These are phyloP conservation scores for Drosophila kurseongensis DNA, from an alignment of 1,140 invertebrate species.

Conservation along the genomic window DNA sequence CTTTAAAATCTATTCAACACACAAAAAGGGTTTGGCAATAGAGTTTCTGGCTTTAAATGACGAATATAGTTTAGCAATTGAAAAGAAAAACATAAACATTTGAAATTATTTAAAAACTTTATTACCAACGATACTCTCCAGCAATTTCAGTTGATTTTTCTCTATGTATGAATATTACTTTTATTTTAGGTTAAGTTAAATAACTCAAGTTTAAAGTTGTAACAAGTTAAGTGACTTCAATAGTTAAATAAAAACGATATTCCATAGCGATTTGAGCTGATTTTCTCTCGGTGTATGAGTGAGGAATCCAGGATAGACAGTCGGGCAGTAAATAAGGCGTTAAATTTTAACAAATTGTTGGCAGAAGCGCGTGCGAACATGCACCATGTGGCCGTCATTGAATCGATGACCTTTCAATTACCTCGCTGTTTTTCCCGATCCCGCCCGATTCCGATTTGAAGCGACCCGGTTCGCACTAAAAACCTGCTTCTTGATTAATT, in stretches of 20 bases:
- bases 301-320: slow-evolving; percentile 23
- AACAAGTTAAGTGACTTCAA: not conserved
- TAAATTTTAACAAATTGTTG: slow-evolving; percentile 82
- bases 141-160: no score
- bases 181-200: no score
- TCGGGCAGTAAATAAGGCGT: slow-evolving; percentile 76
- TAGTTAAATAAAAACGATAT: not conserved
- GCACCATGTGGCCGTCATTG: slow-evolving; percentile 42
- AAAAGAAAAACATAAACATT: no score
- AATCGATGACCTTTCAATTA: slow-evolving; percentile 77
- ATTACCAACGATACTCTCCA: no score
- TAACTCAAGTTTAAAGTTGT: not conserved
- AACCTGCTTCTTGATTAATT: slow-evolving; percentile 77
- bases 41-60: not conserved
- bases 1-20: not conserved
- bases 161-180: no score
- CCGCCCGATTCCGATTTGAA: not conserved
- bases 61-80: no score
- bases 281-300: not conserved
- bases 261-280: not conserved
- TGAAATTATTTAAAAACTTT: no score
- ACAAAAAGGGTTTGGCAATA: not conserved
- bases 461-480: slow-evolving; percentile 44
- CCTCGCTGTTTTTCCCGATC: slow-evolving; percentile 42
- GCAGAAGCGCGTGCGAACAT: slow-evolving; percentile 63